phyloP scores from a whole-genome alignment of 2,888 invertebrate genomes.

The Hecatera dysodea region DNA sequence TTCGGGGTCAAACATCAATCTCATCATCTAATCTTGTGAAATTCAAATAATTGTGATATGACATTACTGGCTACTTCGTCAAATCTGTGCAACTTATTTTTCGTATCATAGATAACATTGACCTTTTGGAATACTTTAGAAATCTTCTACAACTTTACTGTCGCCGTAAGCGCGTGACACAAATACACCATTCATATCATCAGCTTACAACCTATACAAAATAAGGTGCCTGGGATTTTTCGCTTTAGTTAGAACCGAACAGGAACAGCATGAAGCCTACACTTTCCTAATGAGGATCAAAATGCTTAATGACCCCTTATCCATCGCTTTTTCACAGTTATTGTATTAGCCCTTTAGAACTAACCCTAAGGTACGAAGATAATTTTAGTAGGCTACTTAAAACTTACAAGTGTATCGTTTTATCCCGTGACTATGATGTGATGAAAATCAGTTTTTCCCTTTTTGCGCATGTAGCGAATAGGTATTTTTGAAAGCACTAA shows the following conservation, averaged over 20 bases:
- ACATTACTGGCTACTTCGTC: constrained; percentile 51
- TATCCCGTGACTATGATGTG: too few species aligned
- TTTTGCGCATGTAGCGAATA: too few species aligned
- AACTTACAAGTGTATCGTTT: too few species aligned
- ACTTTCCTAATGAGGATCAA: constrained; percentile 7
- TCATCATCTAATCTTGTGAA: constrained; percentile 64
- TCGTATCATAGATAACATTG: constrained; percentile 38
- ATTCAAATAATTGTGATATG: constrained; percentile 62
- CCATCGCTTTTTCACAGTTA: background rate
- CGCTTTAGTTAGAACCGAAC: background rate
- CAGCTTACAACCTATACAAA: background rate
- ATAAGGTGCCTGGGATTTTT: background rate
- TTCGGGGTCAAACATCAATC: constrained; percentile 79
- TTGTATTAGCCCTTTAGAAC: background rate
- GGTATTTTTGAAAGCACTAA: too few species aligned
- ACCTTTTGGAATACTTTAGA: constrained; percentile 43
- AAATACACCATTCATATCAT: constrained; percentile 6
- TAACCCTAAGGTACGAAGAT: too few species aligned
- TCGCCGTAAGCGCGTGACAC: background rate
- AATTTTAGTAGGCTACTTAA: too few species aligned
- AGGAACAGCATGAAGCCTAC: constrained; percentile 9
- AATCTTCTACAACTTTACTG: constrained; percentile 23
- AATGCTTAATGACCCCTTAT: constrained; percentile 6
- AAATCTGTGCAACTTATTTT: constrained; percentile 27
- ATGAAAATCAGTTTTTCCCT: too few species aligned